Percentiles rank a stretch among this genome's conserved stretches.
Conservation (phyloP, 2,113 vertebrate species). For the Quiscalus mexicanus region DNA sequence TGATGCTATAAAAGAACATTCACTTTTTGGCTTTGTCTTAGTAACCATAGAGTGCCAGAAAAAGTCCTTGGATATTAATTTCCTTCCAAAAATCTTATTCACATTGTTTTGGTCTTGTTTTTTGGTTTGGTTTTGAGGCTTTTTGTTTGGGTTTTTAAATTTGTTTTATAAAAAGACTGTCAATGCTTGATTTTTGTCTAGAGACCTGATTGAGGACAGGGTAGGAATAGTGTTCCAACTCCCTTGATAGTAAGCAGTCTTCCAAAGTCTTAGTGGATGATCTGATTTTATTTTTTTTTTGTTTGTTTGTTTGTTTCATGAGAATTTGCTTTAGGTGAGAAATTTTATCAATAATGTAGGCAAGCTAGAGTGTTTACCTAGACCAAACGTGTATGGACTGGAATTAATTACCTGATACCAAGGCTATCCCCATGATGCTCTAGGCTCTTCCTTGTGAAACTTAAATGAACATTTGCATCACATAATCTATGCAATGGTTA, state of each 20-base stretch:
- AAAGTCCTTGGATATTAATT: background rate
- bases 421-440: fast-evolving
- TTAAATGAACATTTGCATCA: background rate
- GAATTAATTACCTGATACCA: background rate
- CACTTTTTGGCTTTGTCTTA: background rate
- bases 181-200: background rate
- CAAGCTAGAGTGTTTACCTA: background rate
- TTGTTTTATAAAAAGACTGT: background rate
- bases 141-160: background rate
- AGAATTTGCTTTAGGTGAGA: background rate
- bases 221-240: background rate
- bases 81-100: background rate
- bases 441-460: background rate
- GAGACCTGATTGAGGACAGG: background rate
- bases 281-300: background rate
- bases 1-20: background rate
- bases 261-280: background rate
- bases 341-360: background rate
- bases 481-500: background rate
- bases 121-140: background rate
- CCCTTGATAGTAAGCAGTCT: background rate
- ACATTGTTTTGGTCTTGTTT: fast-evolving
- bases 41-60: fast-evolving
- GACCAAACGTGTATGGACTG: background rate
- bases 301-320: fast-evolving